These are phyloP conservation scores for Hydropotes inermis DNA, from an alignment of 2,113 vertebrate species.

Conservation along the genomic window DNA sequence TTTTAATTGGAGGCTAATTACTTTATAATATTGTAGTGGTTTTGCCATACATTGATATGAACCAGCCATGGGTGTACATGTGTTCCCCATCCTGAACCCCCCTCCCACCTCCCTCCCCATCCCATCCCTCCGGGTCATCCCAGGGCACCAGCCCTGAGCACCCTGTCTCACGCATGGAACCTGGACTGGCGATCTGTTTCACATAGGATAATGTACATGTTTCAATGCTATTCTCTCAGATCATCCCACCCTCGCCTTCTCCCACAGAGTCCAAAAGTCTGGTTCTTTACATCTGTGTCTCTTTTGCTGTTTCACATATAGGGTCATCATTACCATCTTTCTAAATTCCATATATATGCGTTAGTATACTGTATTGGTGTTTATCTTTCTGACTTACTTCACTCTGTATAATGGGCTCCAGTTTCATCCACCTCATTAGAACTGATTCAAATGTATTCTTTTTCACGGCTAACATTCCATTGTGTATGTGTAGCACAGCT, in stretches of 20 bases:
- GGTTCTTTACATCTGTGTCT: not conserved
- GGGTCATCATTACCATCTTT: not conserved
- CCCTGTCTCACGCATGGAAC: not conserved
- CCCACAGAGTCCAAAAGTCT: not conserved
- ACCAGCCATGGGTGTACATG: not conserved
- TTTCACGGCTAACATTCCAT: not conserved
- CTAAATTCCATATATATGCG: not conserved
- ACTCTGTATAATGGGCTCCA: not conserved
- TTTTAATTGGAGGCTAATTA: not conserved
- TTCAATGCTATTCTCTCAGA: not conserved
- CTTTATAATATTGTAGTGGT: not conserved
- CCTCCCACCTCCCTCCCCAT: not conserved
- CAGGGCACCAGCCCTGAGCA: not conserved
- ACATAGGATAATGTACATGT: not conserved
- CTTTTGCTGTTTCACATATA: not conserved
- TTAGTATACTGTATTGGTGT: not conserved
- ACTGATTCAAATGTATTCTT: not conserved
- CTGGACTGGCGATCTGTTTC: not conserved
- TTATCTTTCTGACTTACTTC: not conserved
- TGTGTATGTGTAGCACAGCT: not conserved
- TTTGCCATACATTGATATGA: not conserved
- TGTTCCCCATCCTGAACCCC: not conserved
- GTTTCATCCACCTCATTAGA: not conserved
- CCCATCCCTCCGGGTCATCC: not conserved
- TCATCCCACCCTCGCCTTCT: not conserved